A percentile compares a stretch with the other conserved stretches of the same genome.
Evolutionary conservation across 2,113 vertebrate genomes (phyloP).

Genomic region (Laticauda colubrina): DNA sequence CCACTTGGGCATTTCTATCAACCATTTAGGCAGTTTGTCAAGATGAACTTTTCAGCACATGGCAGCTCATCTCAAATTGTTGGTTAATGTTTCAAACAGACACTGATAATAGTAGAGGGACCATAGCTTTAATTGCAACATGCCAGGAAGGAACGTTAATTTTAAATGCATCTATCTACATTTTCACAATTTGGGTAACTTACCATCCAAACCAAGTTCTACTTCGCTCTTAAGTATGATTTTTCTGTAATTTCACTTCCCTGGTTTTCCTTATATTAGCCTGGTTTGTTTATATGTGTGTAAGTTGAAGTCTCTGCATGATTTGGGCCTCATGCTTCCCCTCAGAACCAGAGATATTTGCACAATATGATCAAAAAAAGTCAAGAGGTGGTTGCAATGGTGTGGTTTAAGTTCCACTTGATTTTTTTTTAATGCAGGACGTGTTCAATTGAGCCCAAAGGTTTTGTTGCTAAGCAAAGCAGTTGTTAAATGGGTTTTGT

Average conservation of each 20-base stretch:
- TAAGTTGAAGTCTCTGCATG: background rate
- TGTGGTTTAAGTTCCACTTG: background rate
- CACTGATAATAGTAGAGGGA: slow-evolving; percentile 11
- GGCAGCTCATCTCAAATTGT: background rate
- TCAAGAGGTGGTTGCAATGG: background rate
- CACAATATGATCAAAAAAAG: background rate
- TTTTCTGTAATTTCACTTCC: background rate
- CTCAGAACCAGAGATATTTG: background rate
- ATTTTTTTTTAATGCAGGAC: background rate
- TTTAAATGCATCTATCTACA: background rate
- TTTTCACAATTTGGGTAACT: background rate
- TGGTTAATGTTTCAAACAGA: background rate
- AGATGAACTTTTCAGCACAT: slow-evolving; percentile 10
- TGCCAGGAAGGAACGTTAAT: slow-evolving; percentile 15
- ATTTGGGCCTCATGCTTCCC: background rate
- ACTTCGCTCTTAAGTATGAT: background rate
- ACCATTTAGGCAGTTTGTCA: background rate
- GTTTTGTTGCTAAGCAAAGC: background rate
- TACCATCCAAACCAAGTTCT: background rate
- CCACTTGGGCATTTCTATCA: background rate
- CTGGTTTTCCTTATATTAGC: background rate
- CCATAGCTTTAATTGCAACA: slow-evolving; percentile 27
- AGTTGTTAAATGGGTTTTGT: background rate
- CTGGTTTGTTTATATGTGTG: background rate
- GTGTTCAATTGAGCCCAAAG: background rate